These are phyloP conservation scores for Brachionus sp. DNA, from an alignment of 1,140 invertebrate genomes.

Conservation along the genomic window DNA sequence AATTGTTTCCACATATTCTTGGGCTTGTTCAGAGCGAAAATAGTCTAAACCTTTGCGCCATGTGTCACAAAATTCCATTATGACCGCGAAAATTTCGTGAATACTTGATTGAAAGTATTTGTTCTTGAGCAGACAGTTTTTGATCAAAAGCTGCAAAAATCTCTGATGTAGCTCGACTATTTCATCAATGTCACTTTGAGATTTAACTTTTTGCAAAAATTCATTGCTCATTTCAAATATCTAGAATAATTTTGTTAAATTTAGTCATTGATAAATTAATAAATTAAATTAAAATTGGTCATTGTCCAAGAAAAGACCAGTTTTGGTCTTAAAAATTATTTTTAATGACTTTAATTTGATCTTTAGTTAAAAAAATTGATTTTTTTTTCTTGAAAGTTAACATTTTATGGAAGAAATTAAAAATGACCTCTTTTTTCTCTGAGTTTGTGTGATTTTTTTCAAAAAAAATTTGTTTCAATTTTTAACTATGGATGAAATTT, in stretches of 20 bases:
- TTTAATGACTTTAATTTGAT: too few relatives aligned
- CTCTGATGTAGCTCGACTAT: conserved; percentile 14
- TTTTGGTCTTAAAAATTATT: too few relatives aligned
- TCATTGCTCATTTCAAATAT: conserved; percentile 35
- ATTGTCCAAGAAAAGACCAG: too few relatives aligned
- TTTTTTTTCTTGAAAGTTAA: too few relatives aligned
- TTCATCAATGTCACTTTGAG: conserved; percentile 35
- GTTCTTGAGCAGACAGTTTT: conserved; percentile 36
- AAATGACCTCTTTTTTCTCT: too few relatives aligned
- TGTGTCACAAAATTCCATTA: conserved; percentile 37
- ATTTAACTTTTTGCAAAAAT: conserved; percentile 21
- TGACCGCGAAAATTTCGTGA: not conserved
- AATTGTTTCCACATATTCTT: conserved; percentile 1
- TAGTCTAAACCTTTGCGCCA: conserved; percentile 10
- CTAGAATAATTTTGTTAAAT: too few relatives aligned
- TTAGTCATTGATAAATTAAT: not conserved
- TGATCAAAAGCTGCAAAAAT: not conserved
- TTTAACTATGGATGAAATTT: too few relatives aligned
- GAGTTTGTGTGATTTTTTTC: too few relatives aligned
- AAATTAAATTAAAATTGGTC: not conserved
- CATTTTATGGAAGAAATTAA: too few relatives aligned
- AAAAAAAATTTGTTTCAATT: too few relatives aligned
- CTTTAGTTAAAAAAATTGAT: too few relatives aligned
- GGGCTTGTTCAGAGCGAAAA: not conserved
- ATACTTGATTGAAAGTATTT: conserved; percentile 43